Evolutionary conservation across 1,140 invertebrate species (phyloP).

Genomic region (Drosophila dunni): DNA sequence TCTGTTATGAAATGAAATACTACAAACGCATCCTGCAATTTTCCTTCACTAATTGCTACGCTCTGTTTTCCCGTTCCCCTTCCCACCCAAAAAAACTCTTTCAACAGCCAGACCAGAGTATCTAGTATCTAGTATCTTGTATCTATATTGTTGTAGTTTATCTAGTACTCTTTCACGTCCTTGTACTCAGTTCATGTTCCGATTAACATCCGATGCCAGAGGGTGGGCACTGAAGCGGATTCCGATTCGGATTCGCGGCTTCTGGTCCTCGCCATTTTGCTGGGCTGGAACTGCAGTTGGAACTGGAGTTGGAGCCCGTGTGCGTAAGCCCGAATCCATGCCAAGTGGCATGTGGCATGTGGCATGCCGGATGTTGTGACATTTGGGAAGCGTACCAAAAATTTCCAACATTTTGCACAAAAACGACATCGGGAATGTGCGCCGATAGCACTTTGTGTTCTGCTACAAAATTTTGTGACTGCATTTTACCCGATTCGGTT

Average conservation of each 20-base stretch:
- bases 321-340: constrained; percentile 40
- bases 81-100: neutral
- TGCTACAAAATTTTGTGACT: constrained; percentile 41
- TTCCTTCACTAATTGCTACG: constrained; percentile 32
- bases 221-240: constrained; percentile 6
- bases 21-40: constrained; percentile 40
- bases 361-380: constrained; percentile 71
- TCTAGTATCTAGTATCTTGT: neutral
- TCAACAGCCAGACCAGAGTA: constrained; percentile 6
- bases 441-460: constrained; percentile 49
- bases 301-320: neutral
- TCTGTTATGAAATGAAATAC: constrained; percentile 53
- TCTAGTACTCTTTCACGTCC: constrained; percentile 1
- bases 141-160: neutral
- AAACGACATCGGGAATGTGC: constrained; percentile 45
- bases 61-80: neutral
- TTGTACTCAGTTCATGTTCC: constrained; percentile 44
- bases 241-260: constrained; percentile 9
- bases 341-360: constrained; percentile 57
- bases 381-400: constrained; percentile 67
- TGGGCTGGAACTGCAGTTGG: too few relatives aligned
- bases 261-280: neutral
- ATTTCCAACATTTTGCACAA: constrained; percentile 65
- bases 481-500: constrained; percentile 42
- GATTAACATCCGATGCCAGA: constrained; percentile 41